These are phyloP conservation scores for Phasianus colchicus DNA, from an alignment of 2,113 vertebrate genomes.

Conservation along the genomic window DNA sequence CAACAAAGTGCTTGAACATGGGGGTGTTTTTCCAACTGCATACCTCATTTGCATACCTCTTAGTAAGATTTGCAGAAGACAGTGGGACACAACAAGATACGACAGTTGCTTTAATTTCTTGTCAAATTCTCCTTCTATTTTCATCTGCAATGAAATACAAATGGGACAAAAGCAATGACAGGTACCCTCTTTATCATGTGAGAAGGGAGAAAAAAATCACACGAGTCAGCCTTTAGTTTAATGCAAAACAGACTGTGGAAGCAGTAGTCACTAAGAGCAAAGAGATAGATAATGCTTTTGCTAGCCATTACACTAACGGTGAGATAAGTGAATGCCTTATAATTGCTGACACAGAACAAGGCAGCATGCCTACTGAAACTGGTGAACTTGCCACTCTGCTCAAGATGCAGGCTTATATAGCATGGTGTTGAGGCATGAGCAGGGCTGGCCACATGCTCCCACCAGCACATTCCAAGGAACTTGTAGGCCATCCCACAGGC, in stretches of 20 bases:
- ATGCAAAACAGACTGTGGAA: constrained; percentile 29
- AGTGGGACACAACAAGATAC: constrained; percentile 7
- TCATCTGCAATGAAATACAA: constrained; percentile 23
- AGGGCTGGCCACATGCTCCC: accelerated
- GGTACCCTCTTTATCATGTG: background rate
- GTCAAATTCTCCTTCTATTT: constrained; percentile 47
- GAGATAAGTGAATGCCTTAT: constrained; percentile 18
- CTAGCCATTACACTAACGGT: constrained; percentile 33
- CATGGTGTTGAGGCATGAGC: accelerated
- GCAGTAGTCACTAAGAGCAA: constrained; percentile 32
- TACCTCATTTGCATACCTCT: constrained; percentile 30
- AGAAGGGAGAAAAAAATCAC: constrained; percentile 2
- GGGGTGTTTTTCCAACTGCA: background rate
- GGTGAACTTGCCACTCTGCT: accelerated
- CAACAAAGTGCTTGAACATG: background rate
- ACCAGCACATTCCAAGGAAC: background rate
- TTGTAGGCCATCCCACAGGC: background rate
- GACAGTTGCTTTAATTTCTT: constrained; percentile 43
- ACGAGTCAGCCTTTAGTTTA: constrained; percentile 27
- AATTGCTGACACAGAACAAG: constrained; percentile 28
- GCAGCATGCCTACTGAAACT: background rate
- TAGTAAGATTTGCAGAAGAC: background rate
- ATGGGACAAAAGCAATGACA: constrained; percentile 19
- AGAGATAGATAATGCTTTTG: constrained; percentile 37
- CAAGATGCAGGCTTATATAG: background rate